phyloP scores from a whole-genome alignment of 1,140 invertebrate species.

The Hypothenemus hampei region DNA sequence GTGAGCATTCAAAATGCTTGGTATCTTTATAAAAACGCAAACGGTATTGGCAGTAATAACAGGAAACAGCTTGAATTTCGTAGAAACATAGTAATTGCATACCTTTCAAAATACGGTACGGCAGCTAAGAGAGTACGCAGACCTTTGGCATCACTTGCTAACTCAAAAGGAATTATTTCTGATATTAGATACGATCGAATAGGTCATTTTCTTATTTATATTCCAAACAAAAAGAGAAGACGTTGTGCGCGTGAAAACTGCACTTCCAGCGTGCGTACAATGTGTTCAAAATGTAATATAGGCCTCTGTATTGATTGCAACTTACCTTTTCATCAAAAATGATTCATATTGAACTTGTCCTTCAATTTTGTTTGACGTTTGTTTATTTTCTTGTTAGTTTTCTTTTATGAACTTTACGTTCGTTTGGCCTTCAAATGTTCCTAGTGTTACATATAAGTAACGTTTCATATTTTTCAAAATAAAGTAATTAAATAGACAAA shows the following conservation, averaged over 20 bases:
- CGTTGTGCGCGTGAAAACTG: conserved; percentile 24
- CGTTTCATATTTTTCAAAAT: too few species aligned
- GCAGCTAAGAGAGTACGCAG: conserved; percentile 15
- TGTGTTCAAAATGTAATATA: conserved; percentile 26
- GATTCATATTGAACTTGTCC: neutral
- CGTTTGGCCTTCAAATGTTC: neutral
- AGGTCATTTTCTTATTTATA: conserved; percentile 13
- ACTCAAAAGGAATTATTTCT: conserved; percentile 5
- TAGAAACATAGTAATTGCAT: conserved; percentile 27
- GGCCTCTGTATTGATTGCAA: conserved; percentile 27
- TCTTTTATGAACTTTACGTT: conserved; percentile 1
- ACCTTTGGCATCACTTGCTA: conserved; percentile 3
- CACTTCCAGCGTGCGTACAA: conserved; percentile 13
- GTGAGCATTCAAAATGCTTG: conserved; percentile 41
- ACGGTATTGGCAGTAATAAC: conserved; percentile 15
- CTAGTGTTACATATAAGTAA: conserved; percentile 13
- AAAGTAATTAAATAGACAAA: too few species aligned
- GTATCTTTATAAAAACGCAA: conserved; percentile 34
- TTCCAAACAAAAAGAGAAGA: conserved; percentile 29
- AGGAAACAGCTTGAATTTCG: conserved; percentile 33
- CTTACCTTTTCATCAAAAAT: conserved; percentile 14
- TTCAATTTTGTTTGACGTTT: neutral
- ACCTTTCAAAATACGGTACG: conserved; percentile 27
- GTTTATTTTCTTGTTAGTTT: neutral
- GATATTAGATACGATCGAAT: conserved; percentile 24